Evolutionary conservation across 2,888 invertebrate species (phyloP).

Genomic region (Protonemura montana): DNA sequence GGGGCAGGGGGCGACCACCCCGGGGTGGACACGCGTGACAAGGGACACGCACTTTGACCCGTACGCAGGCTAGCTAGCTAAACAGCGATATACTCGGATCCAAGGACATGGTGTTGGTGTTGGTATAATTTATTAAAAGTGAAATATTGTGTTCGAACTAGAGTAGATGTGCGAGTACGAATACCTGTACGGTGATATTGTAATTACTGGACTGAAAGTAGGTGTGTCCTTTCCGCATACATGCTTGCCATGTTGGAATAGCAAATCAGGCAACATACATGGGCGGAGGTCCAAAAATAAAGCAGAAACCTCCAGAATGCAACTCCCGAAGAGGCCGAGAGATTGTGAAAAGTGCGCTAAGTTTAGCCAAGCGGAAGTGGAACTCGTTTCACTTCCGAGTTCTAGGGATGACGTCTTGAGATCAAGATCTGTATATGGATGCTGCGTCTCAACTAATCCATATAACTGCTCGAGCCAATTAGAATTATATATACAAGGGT

Average conservation of each 20-base stretch:
- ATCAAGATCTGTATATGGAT: background rate
- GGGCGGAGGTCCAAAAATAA: too few relatives aligned
- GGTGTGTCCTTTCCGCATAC: background rate
- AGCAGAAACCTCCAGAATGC: too few relatives aligned
- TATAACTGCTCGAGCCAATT: slow-evolving; percentile 45
- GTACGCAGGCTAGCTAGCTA: background rate
- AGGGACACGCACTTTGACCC: background rate
- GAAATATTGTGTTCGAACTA: background rate
- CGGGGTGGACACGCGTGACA: background rate
- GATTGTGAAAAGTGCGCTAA: too few relatives aligned
- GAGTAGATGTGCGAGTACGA: background rate
- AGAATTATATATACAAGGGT: slow-evolving; percentile 38
- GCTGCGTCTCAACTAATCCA: background rate
- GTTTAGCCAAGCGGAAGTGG: background rate
- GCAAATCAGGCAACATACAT: too few relatives aligned
- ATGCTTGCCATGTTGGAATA: too few relatives aligned
- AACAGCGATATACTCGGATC: background rate
- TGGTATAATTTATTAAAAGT: background rate
- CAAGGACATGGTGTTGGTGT: background rate
- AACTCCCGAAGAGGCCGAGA: too few relatives aligned
- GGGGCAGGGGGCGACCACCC: background rate
- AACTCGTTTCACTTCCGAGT: background rate
- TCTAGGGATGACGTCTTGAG: too few relatives aligned
- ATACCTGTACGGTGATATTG: background rate
- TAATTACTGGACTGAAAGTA: background rate